phyloP scores from a whole-genome alignment of 1,140 invertebrate genomes.

The Paracyclopina nana region DNA sequence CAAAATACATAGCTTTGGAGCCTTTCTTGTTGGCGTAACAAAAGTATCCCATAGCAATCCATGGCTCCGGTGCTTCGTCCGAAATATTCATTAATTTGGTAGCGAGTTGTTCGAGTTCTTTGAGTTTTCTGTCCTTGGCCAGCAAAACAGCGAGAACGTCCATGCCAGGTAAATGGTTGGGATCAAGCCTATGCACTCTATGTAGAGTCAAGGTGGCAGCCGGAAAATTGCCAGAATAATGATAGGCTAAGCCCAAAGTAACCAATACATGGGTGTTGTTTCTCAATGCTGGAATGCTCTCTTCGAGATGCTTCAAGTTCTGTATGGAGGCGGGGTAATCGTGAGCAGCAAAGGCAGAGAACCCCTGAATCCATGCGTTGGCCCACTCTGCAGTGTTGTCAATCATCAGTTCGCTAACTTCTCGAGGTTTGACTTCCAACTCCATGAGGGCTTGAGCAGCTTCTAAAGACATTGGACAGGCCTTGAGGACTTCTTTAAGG shows the following conservation, averaged over 20 bases:
- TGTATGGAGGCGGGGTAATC: conserved; percentile 41
- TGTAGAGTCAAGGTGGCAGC: conserved; percentile 22
- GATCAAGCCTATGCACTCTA: conserved; percentile 31
- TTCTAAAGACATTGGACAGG: conserved; percentile 50
- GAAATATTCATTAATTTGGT: conserved; percentile 26
- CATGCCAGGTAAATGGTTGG: conserved; percentile 33
- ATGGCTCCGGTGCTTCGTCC: conserved; percentile 34
- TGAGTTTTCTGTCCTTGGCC: conserved; percentile 27
- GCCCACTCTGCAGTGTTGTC: conserved; percentile 36
- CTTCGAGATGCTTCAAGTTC: conserved; percentile 40
- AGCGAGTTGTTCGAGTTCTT: conserved; percentile 31
- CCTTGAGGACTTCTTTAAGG: conserved; percentile 51
- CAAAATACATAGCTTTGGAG: conserved; percentile 37
- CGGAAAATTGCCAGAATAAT: conserved; percentile 34
- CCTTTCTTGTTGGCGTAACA: conserved; percentile 32
- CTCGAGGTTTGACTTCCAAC: conserved; percentile 44
- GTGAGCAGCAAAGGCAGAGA: conserved; percentile 37
- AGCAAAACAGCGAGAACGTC: conserved; percentile 32
- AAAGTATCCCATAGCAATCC: conserved; percentile 41
- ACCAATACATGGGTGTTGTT: conserved; percentile 42
- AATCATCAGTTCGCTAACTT: conserved; percentile 44
- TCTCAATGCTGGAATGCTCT: conserved; percentile 32
- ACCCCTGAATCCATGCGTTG: conserved; percentile 43
- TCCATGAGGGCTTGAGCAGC: conserved; percentile 42
- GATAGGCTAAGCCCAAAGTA: conserved; percentile 41